Base-by-base conservation (phyloP, 2,113 vertebrate species). In the Otolemur garnettii region DNA sequence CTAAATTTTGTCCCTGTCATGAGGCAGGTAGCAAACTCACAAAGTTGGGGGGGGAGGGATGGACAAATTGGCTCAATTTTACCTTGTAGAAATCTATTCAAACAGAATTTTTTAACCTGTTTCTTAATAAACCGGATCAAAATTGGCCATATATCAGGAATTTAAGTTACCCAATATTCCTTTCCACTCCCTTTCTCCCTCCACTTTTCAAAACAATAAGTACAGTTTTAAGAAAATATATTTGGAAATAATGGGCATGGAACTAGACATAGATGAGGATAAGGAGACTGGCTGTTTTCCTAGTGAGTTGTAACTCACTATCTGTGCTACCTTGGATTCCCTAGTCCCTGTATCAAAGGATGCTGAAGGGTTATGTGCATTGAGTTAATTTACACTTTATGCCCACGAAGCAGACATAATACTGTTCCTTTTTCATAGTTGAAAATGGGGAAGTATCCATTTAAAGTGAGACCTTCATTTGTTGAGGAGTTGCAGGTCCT, bases 361-460 rank as follows among this genome's bases (percentile, higher is more conserved):
- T 55, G 35, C 64, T 45, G 35, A 5, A 60, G 50, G 53, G 60
- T 60, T 85, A 10, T 28, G 15, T 28, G 57, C 87, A 55, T 19
- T 22, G 17, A 57, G 45, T 92, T 69, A 24, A 71, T 91, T 74
- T 90, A 89, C 22, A 66, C 55, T 69, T 26, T 45, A 72, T 53
- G 88, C 50, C 88, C 35, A 24, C 30, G 30, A 62, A 75, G 84
- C 75, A 92, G 17, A 85, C 71, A 50, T 5, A 89, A 75, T n/a
- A 24, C 26, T 69, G 62, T 77, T 93, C 64, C 68, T 72, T 77
- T 95, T 62, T 66, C 77, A 53, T 10, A 15, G 89, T 45, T 88
- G 77, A 79, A 81, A 95, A 71, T n/a, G 24, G 75, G 82, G 68
- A 94, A 17, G 69, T 89, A 74, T 60, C 74, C 30, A 7, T 86